Evolutionary conservation across 2,113 vertebrate genomes (phyloP), one percentile per base, ranked within the genome.

Genomic region (Chitala chitala): DNA sequence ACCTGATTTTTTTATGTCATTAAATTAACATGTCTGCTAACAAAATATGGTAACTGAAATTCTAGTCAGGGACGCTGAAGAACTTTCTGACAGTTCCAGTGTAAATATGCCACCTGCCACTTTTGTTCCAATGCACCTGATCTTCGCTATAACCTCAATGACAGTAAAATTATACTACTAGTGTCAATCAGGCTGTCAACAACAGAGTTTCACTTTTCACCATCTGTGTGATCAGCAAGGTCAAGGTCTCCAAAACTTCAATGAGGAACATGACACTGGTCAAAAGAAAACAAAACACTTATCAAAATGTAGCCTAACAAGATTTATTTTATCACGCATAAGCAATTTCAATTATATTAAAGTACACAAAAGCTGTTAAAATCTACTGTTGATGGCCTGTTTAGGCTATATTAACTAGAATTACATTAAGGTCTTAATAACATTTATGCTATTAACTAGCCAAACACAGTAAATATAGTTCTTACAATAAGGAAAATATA

Each of bases 321-420:
- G 22, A 12, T 59, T 54, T 76, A 58, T 75, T 69, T 76, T 50
- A 61, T 58, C 68, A 61, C 48, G 66, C 68, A 50, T 12, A 59
- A 44, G 55, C 17, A 51, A 59, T 31, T 61, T 8, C 22, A 56
- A 58, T 56, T 50, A 22, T 69, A 31, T 13, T 56, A 8, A 54
- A 51, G 50, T 24, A 40, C 44, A 61, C 51, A 29, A 68, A 65
- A 24, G 15, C n/a, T 24, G n/a, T 51, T 44, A 58, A 68, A 58
- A 72, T 51, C 38, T 22, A 54, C 42, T 3, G 1, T 5, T 20
- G 26, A 66, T 66, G 13, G 50, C 55, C 48, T 42, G 66, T 38
- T 78, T 78, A n/a, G 68, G 72, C 48, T 74, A 20, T 53, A 29
- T 65, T 24, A 78, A 74, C 36, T 75, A 61, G 8, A 70, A 40